Percentiles rank a stretch among this genome's conserved stretches.
phyloP scores from a whole-genome alignment of 2,888 invertebrate species.

The Hoplodrina blanda region DNA sequence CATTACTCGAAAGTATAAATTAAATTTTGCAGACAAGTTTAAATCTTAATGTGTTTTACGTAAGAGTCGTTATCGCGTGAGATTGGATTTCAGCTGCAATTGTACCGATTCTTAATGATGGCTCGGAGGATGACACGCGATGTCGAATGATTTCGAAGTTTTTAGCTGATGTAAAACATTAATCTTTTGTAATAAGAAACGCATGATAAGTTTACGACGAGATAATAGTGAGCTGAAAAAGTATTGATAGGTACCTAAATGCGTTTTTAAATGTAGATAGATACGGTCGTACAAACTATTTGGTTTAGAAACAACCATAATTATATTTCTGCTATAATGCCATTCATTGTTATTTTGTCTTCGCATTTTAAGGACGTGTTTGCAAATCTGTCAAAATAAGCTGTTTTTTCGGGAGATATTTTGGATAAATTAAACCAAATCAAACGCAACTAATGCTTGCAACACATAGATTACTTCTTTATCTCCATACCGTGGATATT shows the following conservation, averaged over 20 bases:
- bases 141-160: constrained; percentile 48
- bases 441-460: too few relatives aligned
- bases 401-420: too few relatives aligned
- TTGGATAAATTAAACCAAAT: too few relatives aligned
- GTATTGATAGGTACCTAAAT: constrained; percentile 13
- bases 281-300: neutral
- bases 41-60: constrained; percentile 54
- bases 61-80: constrained; percentile 49
- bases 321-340: too few relatives aligned
- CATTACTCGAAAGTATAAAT: constrained; percentile 72
- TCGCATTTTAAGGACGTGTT: too few relatives aligned
- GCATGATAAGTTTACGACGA: constrained; percentile 22
- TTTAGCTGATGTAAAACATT: constrained; percentile 47
- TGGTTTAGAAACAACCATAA: too few relatives aligned
- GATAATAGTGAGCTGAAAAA: constrained; percentile 26
- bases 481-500: too few relatives aligned
- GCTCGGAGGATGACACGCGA: constrained; percentile 57
- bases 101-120: constrained; percentile 62
- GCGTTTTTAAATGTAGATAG: constrained; percentile 2
- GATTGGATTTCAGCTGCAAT: constrained; percentile 42
- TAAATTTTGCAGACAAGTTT: constrained; percentile 59
- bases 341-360: too few relatives aligned
- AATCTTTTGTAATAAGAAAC: constrained; percentile 35
- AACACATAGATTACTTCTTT: too few relatives aligned
- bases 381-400: too few relatives aligned